A percentile compares a stretch with the other conserved stretches of the same genome.
phyloP scores from a whole-genome alignment of 2,113 vertebrate genomes.

The Oncorhynchus mykiss region DNA sequence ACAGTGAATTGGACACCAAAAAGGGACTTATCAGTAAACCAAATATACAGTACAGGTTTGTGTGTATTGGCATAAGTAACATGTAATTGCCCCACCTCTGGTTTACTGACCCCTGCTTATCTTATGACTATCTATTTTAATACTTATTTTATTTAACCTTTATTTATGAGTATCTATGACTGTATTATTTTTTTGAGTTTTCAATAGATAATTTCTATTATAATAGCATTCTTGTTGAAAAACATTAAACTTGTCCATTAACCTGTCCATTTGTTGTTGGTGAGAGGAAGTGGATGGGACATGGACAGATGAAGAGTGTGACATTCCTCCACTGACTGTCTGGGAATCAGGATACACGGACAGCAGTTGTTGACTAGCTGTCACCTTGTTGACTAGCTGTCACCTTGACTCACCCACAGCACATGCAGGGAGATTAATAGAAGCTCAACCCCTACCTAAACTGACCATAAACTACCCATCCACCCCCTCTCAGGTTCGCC shows the following conservation, averaged over 20 bases:
- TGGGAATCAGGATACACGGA: neutral
- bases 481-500: too few species aligned
- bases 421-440: neutral
- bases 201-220: neutral
- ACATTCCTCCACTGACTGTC: conserved; percentile 8
- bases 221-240: neutral
- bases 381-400: conserved; percentile 4
- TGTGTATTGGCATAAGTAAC: neutral
- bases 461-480: too few species aligned
- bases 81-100: too few species aligned
- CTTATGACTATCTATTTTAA: too few species aligned
- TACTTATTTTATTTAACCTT: too few species aligned
- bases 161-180: too few species aligned
- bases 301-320: conserved; percentile 1
- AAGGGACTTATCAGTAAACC: neutral
- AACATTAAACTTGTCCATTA: neutral
- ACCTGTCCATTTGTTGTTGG: neutral
- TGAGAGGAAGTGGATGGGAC: conserved; percentile 1
- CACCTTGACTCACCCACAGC: neutral
- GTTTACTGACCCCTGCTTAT: too few species aligned
- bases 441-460: too few species aligned
- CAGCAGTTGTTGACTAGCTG: neutral
- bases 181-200: too few species aligned
- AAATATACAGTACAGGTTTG: neutral
- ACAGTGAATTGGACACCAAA: conserved; percentile 74